These are phyloP conservation scores for Rugalucina vietnamica DNA, from an alignment of 2,888 invertebrate species.

Conservation along the genomic window DNA sequence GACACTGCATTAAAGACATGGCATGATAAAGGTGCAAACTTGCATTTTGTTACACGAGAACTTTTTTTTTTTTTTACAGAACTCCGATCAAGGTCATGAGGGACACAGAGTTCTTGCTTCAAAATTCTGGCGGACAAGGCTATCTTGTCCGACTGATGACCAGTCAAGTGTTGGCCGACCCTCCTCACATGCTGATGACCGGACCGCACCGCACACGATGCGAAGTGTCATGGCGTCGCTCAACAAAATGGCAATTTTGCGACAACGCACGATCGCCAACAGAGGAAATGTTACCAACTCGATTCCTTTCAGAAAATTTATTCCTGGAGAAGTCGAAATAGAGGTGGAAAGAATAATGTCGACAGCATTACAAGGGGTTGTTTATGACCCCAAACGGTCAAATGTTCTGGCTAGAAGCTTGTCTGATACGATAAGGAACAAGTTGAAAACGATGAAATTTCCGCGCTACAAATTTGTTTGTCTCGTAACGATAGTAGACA, in stretches of 20 bases:
- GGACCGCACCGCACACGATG: constrained; percentile 12
- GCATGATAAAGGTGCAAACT: too few species aligned
- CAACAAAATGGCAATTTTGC: constrained; percentile 53
- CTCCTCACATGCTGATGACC: not conserved
- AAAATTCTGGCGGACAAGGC: not conserved
- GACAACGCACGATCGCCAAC: constrained; percentile 52
- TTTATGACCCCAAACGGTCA: constrained; percentile 60
- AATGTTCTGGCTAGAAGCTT: constrained; percentile 47
- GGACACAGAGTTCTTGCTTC: not conserved
- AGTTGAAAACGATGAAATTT: constrained; percentile 62
- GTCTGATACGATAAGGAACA: constrained; percentile 58
- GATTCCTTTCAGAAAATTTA: constrained; percentile 58
- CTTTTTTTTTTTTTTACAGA: not conserved
- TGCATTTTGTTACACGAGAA: too few species aligned
- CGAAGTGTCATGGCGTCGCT: constrained; percentile 48
- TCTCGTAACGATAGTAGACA: constrained; percentile 59
- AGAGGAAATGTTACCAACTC: constrained; percentile 59
- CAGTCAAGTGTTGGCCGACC: not conserved
- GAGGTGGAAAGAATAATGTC: constrained; percentile 49
- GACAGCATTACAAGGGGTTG: constrained; percentile 38
- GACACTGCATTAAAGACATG: too few species aligned
- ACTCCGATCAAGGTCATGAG: not conserved
- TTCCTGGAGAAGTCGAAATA: constrained; percentile 37
- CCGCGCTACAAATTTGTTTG: constrained; percentile 64
- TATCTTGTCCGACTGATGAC: not conserved